These are phyloP conservation scores for Sitta carolinensis DNA, from an alignment of 2,797 vertebrate genomes.

Conservation along the genomic window DNA sequence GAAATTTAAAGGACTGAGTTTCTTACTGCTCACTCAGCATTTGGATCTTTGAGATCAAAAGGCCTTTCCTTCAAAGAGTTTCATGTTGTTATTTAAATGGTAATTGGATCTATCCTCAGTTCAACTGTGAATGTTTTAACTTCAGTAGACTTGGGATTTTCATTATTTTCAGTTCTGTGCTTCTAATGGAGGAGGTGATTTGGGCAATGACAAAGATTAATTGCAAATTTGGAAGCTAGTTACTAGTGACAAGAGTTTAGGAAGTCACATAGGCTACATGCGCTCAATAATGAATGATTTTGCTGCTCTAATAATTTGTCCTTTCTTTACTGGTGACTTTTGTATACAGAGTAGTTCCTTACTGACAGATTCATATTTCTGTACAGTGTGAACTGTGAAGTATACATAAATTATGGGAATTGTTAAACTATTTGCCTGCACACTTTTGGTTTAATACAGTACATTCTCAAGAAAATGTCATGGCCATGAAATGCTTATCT, in stretches of 20 bases:
- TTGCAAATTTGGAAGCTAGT: constrained; percentile 19
- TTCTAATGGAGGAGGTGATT: constrained; percentile 22
- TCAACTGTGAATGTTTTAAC: constrained; percentile 48
- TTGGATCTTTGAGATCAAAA: constrained; percentile 66
- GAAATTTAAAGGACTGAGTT: constrained; percentile 51
- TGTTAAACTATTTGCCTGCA: neutral
- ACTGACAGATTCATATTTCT: neutral
- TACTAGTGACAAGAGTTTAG: neutral
- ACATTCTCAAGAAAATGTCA: neutral
- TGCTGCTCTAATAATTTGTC: neutral
- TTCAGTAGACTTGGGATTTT: constrained; percentile 48
- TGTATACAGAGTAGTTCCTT: neutral
- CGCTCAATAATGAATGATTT: neutral
- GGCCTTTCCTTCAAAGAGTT: constrained; percentile 65
- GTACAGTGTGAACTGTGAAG: neutral
- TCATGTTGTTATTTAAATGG: constrained; percentile 72
- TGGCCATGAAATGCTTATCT: neutral
- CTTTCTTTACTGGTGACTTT: neutral
- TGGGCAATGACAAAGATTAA: constrained; percentile 23
- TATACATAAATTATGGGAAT: neutral
- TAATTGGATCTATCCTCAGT: constrained; percentile 61
- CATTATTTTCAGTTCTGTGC: constrained; percentile 52
- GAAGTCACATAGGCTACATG: neutral
- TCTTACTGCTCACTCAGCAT: constrained; percentile 52
- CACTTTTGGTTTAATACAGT: neutral